Percentiles rank a stretch among this genome's conserved stretches.
These are phyloP conservation scores for Diachrysia chrysitis DNA, from an alignment of 2,888 invertebrate species.

Conservation along the genomic window DNA sequence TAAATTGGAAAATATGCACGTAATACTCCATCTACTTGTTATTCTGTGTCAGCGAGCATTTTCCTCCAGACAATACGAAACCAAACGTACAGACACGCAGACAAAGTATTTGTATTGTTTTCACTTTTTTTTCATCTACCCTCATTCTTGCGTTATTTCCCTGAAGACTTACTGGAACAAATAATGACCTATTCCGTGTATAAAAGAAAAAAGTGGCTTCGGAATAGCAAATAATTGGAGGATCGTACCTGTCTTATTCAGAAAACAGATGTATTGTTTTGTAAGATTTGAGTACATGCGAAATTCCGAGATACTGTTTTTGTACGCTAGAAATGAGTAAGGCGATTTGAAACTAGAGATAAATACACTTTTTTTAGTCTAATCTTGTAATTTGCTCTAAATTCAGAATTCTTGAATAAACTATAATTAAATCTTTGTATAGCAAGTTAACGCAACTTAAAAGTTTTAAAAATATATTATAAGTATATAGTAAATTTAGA, in stretches of 20 bases:
- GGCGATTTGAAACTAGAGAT: neutral
- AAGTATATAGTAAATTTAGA: too few species aligned
- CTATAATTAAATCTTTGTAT: too few species aligned
- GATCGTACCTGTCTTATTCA: constrained; percentile 39
- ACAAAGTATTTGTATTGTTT: constrained; percentile 43
- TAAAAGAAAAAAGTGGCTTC: constrained; percentile 51
- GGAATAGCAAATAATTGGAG: constrained; percentile 55
- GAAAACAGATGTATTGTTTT: constrained; percentile 47
- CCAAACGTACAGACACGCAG: constrained; percentile 38
- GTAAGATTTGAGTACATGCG: constrained; percentile 22
- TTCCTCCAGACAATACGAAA: constrained; percentile 33
- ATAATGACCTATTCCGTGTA: constrained; percentile 51
- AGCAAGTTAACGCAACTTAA: too few species aligned
- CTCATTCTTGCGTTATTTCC: constrained; percentile 53
- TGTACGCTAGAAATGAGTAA: neutral
- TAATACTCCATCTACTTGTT: constrained; percentile 17
- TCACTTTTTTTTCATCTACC: constrained; percentile 44
- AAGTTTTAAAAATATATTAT: too few species aligned
- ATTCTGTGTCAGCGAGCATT: constrained; percentile 23
- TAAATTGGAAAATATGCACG: neutral
- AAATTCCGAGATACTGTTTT: neutral
- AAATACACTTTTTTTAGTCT: too few species aligned
- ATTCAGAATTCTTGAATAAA: neutral
- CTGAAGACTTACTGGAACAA: constrained; percentile 54
- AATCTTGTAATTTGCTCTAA: too few species aligned